A percentile compares a stretch with the other conserved stretches of the same genome.
phyloP scores from a whole-genome alignment of 1,140 invertebrate species.

The Diorhabda elongata region DNA sequence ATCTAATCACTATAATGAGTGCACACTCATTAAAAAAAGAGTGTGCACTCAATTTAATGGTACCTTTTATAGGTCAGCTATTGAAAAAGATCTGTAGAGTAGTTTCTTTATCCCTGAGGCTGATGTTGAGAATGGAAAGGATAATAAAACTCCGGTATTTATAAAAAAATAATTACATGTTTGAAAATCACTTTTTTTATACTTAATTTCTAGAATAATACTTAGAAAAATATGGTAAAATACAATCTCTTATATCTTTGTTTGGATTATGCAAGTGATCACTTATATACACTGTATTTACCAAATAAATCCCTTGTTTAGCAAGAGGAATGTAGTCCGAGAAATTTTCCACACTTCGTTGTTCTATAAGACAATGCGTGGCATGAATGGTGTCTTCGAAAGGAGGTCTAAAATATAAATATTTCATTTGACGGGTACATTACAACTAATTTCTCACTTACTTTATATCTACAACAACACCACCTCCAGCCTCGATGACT shows the following conservation, averaged over 20 bases:
- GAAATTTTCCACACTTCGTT: conserved; percentile 30
- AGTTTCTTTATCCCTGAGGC: no score
- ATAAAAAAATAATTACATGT: background rate
- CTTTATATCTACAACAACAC: conserved; percentile 56
- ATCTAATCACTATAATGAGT: no score
- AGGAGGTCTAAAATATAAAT: conserved; percentile 36
- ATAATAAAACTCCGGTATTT: background rate
- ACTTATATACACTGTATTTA: conserved; percentile 40
- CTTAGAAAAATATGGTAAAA: conserved; percentile 17
- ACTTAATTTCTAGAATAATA: conserved; percentile 13
- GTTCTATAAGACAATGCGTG: conserved; percentile 42
- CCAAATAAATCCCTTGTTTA: conserved; percentile 40
- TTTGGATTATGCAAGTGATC: conserved; percentile 28
- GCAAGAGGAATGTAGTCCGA: conserved; percentile 34
- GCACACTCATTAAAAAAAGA: no score
- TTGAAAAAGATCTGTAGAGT: no score
- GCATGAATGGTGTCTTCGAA: conserved; percentile 37
- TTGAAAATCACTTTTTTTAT: background rate
- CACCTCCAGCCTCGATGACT: conserved; percentile 69
- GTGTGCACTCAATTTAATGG: no score
- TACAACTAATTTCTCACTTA: conserved; percentile 17
- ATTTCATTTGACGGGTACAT: background rate
- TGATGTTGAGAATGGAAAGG: no score
- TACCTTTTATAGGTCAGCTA: no score
- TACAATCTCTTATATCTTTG: conserved; percentile 18